phyloP scores from a whole-genome alignment of 2,113 vertebrate genomes.

The Dendropsophus ebraccatus region DNA sequence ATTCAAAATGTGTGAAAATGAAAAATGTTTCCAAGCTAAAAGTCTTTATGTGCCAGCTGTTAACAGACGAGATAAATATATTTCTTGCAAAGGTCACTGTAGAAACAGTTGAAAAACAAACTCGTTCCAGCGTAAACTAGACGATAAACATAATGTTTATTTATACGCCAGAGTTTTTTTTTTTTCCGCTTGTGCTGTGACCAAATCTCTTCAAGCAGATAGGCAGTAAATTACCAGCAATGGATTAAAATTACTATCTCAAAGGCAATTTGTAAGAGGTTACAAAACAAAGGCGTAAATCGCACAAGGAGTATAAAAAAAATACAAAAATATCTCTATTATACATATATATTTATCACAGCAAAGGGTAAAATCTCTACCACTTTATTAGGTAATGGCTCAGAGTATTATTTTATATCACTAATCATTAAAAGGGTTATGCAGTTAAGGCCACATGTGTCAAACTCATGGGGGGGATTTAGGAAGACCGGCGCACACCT shows the following conservation, averaged over 20 bases:
- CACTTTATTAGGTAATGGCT: not conserved
- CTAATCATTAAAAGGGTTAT: not conserved
- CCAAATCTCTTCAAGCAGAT: constrained; percentile 15
- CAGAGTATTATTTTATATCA: not conserved
- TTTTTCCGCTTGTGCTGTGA: constrained; percentile 30
- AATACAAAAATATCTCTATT: not conserved
- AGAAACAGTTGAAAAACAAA: constrained; percentile 36
- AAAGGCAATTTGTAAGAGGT: not conserved
- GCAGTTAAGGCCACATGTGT: too few species aligned
- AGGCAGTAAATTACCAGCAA: constrained; percentile 3
- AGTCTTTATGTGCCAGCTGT: constrained; percentile 26
- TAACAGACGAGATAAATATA: constrained; percentile 36
- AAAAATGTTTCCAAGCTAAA: constrained; percentile 20
- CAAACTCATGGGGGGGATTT: too few species aligned
- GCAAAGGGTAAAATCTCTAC: not conserved
- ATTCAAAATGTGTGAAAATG: constrained; percentile 10
- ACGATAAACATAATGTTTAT: constrained; percentile 38
- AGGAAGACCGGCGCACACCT: too few species aligned
- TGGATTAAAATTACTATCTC: constrained; percentile 6
- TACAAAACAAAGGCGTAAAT: constrained; percentile 26
- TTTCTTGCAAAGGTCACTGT: constrained; percentile 34
- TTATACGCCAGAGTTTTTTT: constrained; percentile 19
- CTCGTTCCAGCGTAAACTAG: constrained; percentile 6
- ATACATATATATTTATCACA: not conserved
- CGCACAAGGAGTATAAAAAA: not conserved